phyloP scores from a whole-genome alignment of 2,888 invertebrate genomes.

The Noctua janthe region DNA sequence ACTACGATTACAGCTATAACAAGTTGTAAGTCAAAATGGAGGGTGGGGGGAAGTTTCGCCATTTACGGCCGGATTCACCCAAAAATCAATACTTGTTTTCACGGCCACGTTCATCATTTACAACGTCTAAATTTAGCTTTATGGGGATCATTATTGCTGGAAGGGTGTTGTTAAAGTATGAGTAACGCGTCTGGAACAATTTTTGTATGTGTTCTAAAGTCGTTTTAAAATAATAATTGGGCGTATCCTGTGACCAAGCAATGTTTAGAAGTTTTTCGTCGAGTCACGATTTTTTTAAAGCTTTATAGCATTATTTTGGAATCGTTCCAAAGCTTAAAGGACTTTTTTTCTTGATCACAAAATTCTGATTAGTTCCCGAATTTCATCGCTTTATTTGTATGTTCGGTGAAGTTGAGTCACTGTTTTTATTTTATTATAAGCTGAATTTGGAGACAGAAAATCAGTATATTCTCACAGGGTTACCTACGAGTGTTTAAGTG shows the following conservation, averaged over 20 bases:
- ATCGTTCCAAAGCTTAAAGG: constrained; percentile 20
- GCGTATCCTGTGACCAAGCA: constrained; percentile 25
- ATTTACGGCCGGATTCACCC: constrained; percentile 32
- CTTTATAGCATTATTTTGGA: constrained; percentile 24
- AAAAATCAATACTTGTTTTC: constrained; percentile 54
- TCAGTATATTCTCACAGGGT: neutral
- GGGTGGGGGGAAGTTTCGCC: constrained; percentile 25
- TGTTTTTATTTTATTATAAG: neutral
- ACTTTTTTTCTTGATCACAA: constrained; percentile 1
- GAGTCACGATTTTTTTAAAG: constrained; percentile 26
- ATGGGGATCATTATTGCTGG: constrained; percentile 1
- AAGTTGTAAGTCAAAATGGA: constrained; percentile 10
- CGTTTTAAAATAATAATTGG: constrained; percentile 26
- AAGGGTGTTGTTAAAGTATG: constrained; percentile 1
- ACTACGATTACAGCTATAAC: neutral
- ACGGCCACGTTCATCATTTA: constrained; percentile 45
- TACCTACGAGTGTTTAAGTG: neutral
- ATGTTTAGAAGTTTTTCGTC: constrained; percentile 10
- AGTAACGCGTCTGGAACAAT: neutral
- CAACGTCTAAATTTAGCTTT: constrained; percentile 30
- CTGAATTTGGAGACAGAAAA: neutral
- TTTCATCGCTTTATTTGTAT: neutral
- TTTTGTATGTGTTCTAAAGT: neutral
- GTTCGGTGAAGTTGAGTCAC: constrained; percentile 18
- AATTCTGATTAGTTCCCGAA: constrained; percentile 3